These are phyloP conservation scores for Herpailurus yagouaroundi DNA, from an alignment of 2,113 vertebrate genomes.

Conservation along the genomic window DNA sequence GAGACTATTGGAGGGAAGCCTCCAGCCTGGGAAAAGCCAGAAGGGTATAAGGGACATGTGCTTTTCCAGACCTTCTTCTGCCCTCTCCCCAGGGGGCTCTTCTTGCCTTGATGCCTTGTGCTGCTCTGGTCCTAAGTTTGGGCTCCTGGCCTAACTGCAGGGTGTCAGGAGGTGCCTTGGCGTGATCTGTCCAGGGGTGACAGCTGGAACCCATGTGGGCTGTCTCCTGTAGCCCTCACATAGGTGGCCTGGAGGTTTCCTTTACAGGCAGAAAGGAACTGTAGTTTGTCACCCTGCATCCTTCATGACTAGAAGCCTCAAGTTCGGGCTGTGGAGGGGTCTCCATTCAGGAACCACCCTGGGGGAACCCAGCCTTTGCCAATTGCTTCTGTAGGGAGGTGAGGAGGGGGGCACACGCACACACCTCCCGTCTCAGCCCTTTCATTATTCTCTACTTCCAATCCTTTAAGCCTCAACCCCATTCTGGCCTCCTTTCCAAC, in stretches of 20 bases:
- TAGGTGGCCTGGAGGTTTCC: not conserved
- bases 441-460: not conserved
- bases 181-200: not conserved
- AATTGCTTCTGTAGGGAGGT: not conserved
- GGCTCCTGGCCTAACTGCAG: not conserved
- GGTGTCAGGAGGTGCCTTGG: not conserved
- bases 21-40: not conserved
- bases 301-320: not conserved
- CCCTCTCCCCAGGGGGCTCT: not conserved
- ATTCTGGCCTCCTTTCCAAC: not conserved
- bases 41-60: not conserved
- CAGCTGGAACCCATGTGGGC: not conserved
- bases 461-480: not conserved
- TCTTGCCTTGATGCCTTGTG: not conserved
- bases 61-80: not conserved
- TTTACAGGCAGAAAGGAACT: not conserved
- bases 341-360: not conserved
- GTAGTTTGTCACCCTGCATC: not conserved
- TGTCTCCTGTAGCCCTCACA: not conserved
- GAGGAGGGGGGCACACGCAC: too few relatives aligned
- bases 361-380: not conserved
- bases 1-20: not conserved
- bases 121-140: not conserved
- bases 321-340: not conserved
- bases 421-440: not conserved